Evolutionary conservation across 2,113 vertebrate species (phyloP), one percentile per base, ranked within the genome.

Genomic region (Probosciger aterrimus): DNA sequence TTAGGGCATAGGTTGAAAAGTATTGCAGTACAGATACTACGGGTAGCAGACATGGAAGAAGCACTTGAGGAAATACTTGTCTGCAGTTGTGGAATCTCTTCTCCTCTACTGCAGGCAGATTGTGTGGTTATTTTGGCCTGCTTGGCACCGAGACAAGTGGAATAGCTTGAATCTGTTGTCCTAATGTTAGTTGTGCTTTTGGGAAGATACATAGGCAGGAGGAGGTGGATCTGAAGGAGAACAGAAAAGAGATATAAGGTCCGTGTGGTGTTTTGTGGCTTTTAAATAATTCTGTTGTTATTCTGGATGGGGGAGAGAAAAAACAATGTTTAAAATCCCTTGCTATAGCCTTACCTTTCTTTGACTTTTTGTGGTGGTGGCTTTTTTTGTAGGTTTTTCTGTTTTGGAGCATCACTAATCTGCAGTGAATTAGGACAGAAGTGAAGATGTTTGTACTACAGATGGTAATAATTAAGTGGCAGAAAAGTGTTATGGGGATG

Each of bases 1-100:
- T 37, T 35, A 44, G 47, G 14, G 3, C 46, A 12, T 17, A n/a
- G 37, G 15, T 10, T 57, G 31, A 18, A 31, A 67, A 44, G 30
- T 22, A 5, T 11, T 70, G 63, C 19, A 31, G n/a, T 31, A 22
- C 0, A 0, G 35, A 3, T 11, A 1, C 28, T 64, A 8, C 39
- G 55, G 55, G 37, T 18, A 44, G 73, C 81, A 75, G 64, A 25
- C 14, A 1, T 12, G 41, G 82, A 43, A 52, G 65, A 37, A 87
- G 9, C 33, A 27, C 43, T 62, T 41, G 62, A 39, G n/a, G 64
- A 63, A 67, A 37, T 28, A 14, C 18, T 10, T 52, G 23, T 18
- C n/a, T 68, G 77, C 39, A 41, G 46, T 53, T 78, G 37, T 71
- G 57, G 60, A 11, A 39, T 64, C n/a, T 53, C 14, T 31, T n/a